phyloP scores from a whole-genome alignment of 2,888 invertebrate genomes.

The Hoplodrina ambigua region DNA sequence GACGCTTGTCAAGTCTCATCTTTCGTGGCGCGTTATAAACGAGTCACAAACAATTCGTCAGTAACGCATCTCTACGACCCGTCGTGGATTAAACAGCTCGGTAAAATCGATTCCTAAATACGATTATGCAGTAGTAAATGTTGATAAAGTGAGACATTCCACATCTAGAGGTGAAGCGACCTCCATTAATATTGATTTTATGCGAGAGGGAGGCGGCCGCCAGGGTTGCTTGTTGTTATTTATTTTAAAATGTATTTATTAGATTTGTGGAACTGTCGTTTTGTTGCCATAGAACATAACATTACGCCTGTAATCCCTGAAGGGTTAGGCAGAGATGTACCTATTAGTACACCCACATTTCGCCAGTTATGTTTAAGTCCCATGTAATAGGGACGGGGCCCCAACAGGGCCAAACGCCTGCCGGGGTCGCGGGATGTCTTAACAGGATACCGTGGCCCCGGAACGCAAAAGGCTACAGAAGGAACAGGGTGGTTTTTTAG shows the following conservation, averaged over 20 bases:
- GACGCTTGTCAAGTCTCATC: too few species aligned
- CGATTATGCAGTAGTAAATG: conserved; percentile 57
- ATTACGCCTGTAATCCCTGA: too few species aligned
- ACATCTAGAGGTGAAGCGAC: conserved; percentile 61
- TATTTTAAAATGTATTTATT: conserved; percentile 37
- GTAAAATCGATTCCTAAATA: conserved; percentile 23
- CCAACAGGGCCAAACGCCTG: too few species aligned
- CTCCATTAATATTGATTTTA: conserved; percentile 89
- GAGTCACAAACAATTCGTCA: neutral
- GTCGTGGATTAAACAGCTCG: neutral
- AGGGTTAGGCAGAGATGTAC: neutral
- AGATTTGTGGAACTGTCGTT: neutral
- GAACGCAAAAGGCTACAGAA: too few species aligned
- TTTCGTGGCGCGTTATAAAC: too few species aligned
- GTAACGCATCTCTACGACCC: too few species aligned
- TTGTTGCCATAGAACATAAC: neutral
- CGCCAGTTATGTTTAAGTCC: too few species aligned
- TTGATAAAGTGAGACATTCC: conserved; percentile 58
- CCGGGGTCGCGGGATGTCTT: too few species aligned
- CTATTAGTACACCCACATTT: too few species aligned
- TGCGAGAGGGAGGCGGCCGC: conserved; percentile 72
- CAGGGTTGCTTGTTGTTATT: conserved; percentile 71
- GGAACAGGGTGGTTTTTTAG: too few species aligned
- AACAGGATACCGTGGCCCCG: too few species aligned
- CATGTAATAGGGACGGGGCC: too few species aligned